Evolutionary conservation across 2,888 invertebrate genomes (phyloP).

Genomic region (Sipha maydis): DNA sequence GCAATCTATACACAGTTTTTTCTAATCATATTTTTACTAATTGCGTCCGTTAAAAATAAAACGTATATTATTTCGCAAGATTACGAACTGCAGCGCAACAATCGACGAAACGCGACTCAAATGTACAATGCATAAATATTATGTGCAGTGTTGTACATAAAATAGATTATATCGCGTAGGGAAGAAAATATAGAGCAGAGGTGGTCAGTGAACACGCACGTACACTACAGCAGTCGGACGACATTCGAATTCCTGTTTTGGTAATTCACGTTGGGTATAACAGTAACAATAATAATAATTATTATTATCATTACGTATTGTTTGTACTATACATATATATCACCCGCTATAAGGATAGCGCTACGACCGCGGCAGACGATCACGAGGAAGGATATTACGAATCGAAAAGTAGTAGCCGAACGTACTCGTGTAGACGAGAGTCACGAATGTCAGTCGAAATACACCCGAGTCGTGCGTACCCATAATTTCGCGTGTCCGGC

Average conservation of each 20-base stretch:
- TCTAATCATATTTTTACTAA: too few relatives aligned
- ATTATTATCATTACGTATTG: background rate
- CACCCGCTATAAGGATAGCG: background rate
- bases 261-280: background rate
- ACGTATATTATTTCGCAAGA: too few relatives aligned
- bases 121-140: too few relatives aligned
- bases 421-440: background rate
- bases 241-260: background rate
- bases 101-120: too few relatives aligned
- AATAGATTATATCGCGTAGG: too few relatives aligned
- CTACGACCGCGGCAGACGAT: background rate
- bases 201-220: too few relatives aligned
- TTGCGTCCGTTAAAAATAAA: too few relatives aligned
- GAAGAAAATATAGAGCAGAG: too few relatives aligned
- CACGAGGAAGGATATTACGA: background rate
- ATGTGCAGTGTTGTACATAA: too few relatives aligned
- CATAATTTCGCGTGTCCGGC: background rate
- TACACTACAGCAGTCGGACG: background rate
- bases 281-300: background rate
- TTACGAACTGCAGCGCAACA: too few relatives aligned
- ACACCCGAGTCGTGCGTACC: background rate
- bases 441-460: conserved; percentile 14
- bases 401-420: background rate
- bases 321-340: too few relatives aligned
- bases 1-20: too few relatives aligned